These are phyloP conservation scores for Apistogramma diplotaenia DNA, from an alignment of 2,113 vertebrate species.

Conservation along the genomic window DNA sequence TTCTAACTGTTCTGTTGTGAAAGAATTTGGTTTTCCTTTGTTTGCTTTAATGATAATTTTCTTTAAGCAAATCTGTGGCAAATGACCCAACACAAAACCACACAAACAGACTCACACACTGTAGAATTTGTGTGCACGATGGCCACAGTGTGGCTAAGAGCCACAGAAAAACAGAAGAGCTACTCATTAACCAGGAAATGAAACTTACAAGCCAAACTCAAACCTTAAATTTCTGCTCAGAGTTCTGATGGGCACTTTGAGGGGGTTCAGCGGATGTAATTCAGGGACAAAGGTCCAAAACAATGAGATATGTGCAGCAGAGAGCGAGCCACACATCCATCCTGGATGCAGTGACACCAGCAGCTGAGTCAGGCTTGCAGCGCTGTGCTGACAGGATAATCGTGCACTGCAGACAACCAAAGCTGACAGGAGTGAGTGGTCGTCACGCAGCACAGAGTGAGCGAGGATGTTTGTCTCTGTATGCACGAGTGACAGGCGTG, in stretches of 20 bases:
- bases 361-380: constrained; percentile 61
- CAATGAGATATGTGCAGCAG: constrained; percentile 1
- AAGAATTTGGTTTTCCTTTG: not conserved
- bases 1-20: not conserved
- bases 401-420: constrained; percentile 31
- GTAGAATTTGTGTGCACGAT: not conserved
- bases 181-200: not conserved
- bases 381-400: constrained; percentile 57
- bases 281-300: not conserved
- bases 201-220: not conserved
- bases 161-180: not conserved
- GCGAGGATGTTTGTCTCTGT: not conserved
- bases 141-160: not conserved
- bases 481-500: not conserved
- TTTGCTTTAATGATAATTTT: not conserved
- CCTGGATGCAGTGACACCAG: constrained; percentile 40
- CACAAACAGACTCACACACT: not conserved
- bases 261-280: not conserved
- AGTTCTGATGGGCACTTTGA: not conserved
- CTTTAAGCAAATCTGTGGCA: not conserved
- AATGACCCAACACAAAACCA: not conserved
- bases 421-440: constrained; percentile 13
- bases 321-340: constrained; percentile 23
- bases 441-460: not conserved
- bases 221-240: not conserved